These are phyloP conservation scores for Cylindroiulus punctatus DNA, from an alignment of 2,888 invertebrate species.

Conservation along the genomic window DNA sequence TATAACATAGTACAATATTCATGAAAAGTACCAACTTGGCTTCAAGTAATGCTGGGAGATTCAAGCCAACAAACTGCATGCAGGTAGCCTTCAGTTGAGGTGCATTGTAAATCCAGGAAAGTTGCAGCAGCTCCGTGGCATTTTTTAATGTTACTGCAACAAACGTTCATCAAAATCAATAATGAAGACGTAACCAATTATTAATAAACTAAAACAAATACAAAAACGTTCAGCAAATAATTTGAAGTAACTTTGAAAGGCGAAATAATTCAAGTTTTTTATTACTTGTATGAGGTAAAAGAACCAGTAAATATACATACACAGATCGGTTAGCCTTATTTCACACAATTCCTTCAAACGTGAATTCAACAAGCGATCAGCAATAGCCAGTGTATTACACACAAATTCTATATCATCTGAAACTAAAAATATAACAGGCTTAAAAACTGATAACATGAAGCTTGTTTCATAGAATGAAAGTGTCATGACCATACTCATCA, in stretches of 20 bases:
- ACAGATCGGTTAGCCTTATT: conserved; percentile 72
- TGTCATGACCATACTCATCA: conserved; percentile 50
- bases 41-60: conserved; percentile 78
- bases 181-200: too few species aligned
- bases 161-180: conserved; percentile 32
- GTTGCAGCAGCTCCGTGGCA: conserved; percentile 79
- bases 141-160: conserved; percentile 76
- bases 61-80: conserved; percentile 81
- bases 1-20: not conserved
- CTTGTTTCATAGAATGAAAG: not conserved
- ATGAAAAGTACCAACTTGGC: conserved; percentile 67
- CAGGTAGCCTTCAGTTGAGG: conserved; percentile 76
- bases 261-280: not conserved
- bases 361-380: conserved; percentile 81
- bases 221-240: not conserved
- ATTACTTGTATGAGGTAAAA: not conserved
- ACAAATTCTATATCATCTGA: conserved; percentile 77
- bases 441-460: not conserved
- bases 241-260: not conserved
- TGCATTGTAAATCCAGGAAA: conserved; percentile 81
- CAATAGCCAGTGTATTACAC: conserved; percentile 79
- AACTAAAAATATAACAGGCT: conserved; percentile 66
- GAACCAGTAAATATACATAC: conserved; percentile 62
- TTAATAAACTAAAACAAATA: not conserved
- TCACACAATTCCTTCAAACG: conserved; percentile 79